These are phyloP conservation scores for Philaethria dido DNA, from an alignment of 2,888 invertebrate species.

Conservation along the genomic window DNA sequence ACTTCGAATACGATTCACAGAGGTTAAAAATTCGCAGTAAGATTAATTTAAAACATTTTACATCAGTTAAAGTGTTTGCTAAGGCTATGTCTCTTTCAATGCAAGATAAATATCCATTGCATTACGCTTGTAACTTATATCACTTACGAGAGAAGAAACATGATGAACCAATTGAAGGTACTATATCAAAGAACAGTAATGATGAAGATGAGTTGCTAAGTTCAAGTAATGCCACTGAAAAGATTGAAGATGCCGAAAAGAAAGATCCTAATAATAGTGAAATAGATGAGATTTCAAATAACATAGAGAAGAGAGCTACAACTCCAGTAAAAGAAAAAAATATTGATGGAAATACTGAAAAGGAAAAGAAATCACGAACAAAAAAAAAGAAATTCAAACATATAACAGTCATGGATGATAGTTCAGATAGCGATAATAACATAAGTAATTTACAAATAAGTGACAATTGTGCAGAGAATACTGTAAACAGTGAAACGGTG, in stretches of 20 bases:
- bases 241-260: slow-evolving; percentile 1
- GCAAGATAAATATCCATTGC: slow-evolving; percentile 68
- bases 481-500: neutral
- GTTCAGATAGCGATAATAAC: slow-evolving; percentile 48
- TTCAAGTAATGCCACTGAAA: slow-evolving; percentile 10
- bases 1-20: slow-evolving; percentile 58
- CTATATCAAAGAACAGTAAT: slow-evolving; percentile 6
- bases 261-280: slow-evolving; percentile 3
- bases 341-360: neutral
- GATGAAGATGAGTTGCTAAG: slow-evolving; percentile 12
- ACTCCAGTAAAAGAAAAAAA: neutral
- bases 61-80: slow-evolving; percentile 64
- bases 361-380: slow-evolving; percentile 15
- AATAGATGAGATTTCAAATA: slow-evolving; percentile 20
- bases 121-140: slow-evolving; percentile 67
- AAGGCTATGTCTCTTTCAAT: slow-evolving; percentile 56
- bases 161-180: neutral
- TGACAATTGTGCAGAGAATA: slow-evolving; percentile 15
- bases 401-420: slow-evolving; percentile 47
- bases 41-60: slow-evolving; percentile 65
- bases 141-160: slow-evolving; percentile 50
- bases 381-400: slow-evolving; percentile 48
- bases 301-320: neutral
- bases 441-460: slow-evolving; percentile 14
- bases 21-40: slow-evolving; percentile 64